A percentile compares a stretch with the other conserved stretches of the same genome.
Evolutionary conservation across 2,113 vertebrate species (phyloP).

Genomic region (Ictalurus furcatus): DNA sequence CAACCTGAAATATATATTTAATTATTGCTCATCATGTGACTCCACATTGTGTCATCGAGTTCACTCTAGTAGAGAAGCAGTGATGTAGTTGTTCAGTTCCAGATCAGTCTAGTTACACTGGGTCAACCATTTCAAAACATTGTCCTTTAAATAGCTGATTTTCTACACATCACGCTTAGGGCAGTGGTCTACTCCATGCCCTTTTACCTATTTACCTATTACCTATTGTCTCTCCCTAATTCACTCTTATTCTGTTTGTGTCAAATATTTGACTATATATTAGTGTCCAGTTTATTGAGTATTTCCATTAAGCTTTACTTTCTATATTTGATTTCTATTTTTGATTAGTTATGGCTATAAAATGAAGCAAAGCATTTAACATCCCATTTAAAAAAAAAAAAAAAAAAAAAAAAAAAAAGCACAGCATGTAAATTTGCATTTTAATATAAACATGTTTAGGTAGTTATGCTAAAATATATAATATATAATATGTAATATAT

Average conservation of each 20-base stretch:
- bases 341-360: background rate
- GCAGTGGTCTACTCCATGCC: background rate
- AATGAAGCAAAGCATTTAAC: background rate
- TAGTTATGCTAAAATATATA: background rate
- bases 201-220: constrained; percentile 13
- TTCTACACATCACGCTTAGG: background rate
- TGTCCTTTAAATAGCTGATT: constrained; percentile 7
- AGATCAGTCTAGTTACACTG: background rate
- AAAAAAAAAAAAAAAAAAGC: background rate
- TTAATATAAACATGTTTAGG: background rate
- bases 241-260: background rate
- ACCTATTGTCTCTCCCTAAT: background rate
- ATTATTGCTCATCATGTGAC: background rate
- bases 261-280: background rate
- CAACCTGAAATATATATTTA: background rate
- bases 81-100: background rate
- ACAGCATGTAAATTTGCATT: background rate
- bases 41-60: constrained; percentile 21
- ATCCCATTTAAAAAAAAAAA: background rate
- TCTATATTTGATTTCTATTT: background rate
- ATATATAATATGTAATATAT: background rate
- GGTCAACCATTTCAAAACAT: constrained; percentile 16
- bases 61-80: background rate
- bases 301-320: background rate
- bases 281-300: background rate